Evolutionary conservation across 2,113 vertebrate genomes (phyloP).

Genomic region (Cranoglanis bouderius): DNA sequence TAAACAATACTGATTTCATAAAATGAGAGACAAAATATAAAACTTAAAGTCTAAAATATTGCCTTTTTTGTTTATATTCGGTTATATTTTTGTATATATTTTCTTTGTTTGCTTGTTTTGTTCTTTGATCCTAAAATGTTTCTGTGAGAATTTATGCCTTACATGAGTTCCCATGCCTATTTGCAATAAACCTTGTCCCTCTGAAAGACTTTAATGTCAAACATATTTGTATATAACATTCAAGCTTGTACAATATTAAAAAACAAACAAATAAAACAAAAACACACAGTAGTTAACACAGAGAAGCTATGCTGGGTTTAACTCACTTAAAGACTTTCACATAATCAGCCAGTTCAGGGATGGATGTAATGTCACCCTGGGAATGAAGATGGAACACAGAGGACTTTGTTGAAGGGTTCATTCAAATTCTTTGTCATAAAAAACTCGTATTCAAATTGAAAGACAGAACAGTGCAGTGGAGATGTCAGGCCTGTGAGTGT

Average conservation of each 20-base stretch:
- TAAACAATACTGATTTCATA: not conserved
- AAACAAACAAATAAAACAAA: not conserved
- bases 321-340: conserved; percentile 99
- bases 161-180: conserved; percentile 5
- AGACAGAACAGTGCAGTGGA: not conserved
- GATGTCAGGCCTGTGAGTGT: not conserved
- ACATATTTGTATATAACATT: not conserved
- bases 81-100: not conserved
- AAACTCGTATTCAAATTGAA: not conserved
- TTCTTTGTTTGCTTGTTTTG: not conserved
- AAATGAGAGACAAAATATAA: not conserved
- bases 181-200: not conserved
- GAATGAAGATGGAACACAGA: not conserved
- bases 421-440: not conserved
- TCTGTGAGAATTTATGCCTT: not conserved
- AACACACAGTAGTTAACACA: not conserved
- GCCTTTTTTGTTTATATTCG: not conserved
- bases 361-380: conserved; percentile 98
- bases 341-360: conserved; percentile 96
- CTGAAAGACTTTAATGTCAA: not conserved
- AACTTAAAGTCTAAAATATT: too few relatives aligned
- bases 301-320: conserved; percentile 12
- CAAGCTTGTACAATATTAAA: not conserved
- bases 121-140: not conserved
- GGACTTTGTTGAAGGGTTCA: not conserved